Percentiles rank a stretch among this genome's conserved stretches.
Conservation (phyloP, 2,113 vertebrate species). For the Henicopernis longicauda region DNA sequence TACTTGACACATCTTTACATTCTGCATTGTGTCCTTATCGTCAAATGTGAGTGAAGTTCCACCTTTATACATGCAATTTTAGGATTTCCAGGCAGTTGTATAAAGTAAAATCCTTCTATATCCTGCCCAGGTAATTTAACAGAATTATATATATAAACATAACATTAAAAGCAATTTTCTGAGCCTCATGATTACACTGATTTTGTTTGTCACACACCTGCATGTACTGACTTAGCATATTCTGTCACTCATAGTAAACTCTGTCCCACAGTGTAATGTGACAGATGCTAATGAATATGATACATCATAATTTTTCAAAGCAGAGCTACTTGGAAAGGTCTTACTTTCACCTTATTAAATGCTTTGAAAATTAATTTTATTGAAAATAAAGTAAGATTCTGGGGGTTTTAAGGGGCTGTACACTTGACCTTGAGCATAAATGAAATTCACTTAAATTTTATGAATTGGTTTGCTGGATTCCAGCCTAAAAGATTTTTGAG, state of each 20-base stretch:
- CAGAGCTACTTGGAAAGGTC: neutral
- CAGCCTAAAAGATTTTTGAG: neutral
- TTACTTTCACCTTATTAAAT: neutral
- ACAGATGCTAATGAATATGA: conserved; percentile 50
- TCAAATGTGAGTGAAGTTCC: neutral
- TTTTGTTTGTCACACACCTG: conserved; percentile 66
- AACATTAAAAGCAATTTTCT: conserved; percentile 64
- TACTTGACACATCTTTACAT: neutral
- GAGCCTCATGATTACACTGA: conserved; percentile 57
- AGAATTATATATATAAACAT: conserved; percentile 58
- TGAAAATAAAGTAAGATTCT: neutral
- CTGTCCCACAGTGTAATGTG: neutral
- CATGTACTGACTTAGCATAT: neutral
- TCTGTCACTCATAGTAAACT: conserved; percentile 45
- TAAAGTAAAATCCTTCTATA: conserved; percentile 6
- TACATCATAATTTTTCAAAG: neutral
- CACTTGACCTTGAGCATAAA: neutral
- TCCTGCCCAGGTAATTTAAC: conserved; percentile 60
- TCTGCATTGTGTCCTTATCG: neutral
- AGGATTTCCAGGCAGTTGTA: neutral
- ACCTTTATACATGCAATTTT: neutral
- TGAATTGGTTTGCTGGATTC: neutral
- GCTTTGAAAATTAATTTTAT: neutral
- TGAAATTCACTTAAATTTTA: neutral
- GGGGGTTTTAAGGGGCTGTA: neutral